Percentiles rank a stretch among this genome's conserved stretches.
phyloP scores from a whole-genome alignment of 2,888 invertebrate genomes.

The Lasioglossum vierecki region DNA sequence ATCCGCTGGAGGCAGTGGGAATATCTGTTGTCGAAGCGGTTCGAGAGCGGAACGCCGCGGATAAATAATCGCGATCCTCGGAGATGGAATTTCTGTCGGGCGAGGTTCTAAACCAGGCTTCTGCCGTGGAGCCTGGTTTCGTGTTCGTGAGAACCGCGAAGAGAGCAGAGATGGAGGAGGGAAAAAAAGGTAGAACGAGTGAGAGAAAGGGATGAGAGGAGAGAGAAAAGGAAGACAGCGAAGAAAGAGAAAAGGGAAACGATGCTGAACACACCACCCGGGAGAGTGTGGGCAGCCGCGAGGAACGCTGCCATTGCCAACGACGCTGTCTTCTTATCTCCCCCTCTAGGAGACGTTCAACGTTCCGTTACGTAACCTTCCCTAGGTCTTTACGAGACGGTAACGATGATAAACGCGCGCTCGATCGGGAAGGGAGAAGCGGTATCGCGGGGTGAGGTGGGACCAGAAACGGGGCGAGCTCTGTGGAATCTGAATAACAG shows the following conservation, averaged over 20 bases:
- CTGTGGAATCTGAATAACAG: slow-evolving; percentile 49
- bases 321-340: slow-evolving; percentile 46
- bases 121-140: not conserved
- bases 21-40: slow-evolving; percentile 9
- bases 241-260: not conserved
- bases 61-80: slow-evolving; percentile 12
- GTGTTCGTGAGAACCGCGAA: slow-evolving; percentile 28
- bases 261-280: slow-evolving; percentile 1
- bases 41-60: slow-evolving; percentile 8
- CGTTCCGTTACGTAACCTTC: slow-evolving; percentile 44
- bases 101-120: slow-evolving; percentile 4
- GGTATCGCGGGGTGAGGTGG: not conserved
- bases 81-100: slow-evolving; percentile 12
- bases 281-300: slow-evolving; percentile 5
- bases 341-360: slow-evolving; percentile 43
- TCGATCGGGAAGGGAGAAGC: not conserved
- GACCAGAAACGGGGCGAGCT: slow-evolving; percentile 4
- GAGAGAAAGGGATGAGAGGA: not conserved
- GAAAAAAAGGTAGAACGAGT: not conserved
- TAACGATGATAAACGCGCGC: slow-evolving; percentile 33
- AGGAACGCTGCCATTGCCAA: not conserved
- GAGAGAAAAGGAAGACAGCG: not conserved
- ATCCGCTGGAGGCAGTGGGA: not conserved
- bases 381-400: not conserved
- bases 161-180: not conserved